Evolutionary conservation across 2,113 vertebrate species (phyloP).

Genomic region (Ancistrus triradiatus): DNA sequence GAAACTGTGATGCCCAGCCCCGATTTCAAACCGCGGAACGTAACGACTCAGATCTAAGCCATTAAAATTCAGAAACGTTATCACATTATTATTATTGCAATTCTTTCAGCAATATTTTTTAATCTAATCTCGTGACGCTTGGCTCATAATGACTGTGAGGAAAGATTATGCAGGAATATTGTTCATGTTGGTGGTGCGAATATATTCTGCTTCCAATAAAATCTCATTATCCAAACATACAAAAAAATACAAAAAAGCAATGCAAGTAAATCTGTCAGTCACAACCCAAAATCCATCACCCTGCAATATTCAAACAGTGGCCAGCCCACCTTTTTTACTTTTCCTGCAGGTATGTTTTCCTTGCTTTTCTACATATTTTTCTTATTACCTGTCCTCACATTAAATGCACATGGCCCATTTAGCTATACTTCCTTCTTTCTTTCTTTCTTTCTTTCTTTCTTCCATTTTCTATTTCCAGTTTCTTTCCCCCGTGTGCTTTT

Average conservation of each 20-base stretch:
- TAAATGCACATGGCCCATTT: too few relatives aligned
- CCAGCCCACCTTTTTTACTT: too few relatives aligned
- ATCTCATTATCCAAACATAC: not conserved
- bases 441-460: not conserved
- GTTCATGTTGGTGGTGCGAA: not conserved
- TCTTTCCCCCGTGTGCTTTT: too few relatives aligned
- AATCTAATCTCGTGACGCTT: not conserved
- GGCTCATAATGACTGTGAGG: not conserved
- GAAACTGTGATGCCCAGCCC: not conserved
- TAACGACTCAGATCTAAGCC: too few relatives aligned
- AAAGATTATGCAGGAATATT: not conserved
- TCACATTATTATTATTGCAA: not conserved
- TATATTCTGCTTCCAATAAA: not conserved
- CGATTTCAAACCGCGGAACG: not conserved
- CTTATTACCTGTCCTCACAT: too few relatives aligned
- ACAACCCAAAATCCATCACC: too few relatives aligned
- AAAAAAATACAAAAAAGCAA: not conserved
- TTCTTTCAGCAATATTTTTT: not conserved
- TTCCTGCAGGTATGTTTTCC: too few relatives aligned
- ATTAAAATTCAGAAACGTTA: not conserved
- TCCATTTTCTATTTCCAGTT: not conserved
- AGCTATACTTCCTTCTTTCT: slow-evolving; percentile 54
- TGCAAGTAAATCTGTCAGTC: not conserved
- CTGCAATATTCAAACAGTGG: too few relatives aligned
- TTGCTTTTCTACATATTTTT: too few relatives aligned